These are phyloP conservation scores for Megalonaias nervosa DNA, from an alignment of 1,140 invertebrate species.

Conservation along the genomic window DNA sequence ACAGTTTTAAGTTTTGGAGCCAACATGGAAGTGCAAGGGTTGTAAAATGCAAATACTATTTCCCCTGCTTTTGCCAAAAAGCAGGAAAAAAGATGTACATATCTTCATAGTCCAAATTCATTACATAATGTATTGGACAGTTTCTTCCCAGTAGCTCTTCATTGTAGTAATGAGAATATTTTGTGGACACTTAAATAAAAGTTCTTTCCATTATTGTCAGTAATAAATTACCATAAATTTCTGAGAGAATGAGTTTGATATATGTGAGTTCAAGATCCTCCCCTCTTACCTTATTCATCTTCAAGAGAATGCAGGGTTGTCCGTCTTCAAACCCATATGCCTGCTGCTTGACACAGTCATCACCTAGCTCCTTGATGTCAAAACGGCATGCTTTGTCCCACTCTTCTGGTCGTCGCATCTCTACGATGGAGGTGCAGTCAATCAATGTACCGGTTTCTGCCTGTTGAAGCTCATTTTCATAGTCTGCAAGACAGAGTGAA, in stretches of 20 bases:
- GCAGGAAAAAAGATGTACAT: too few species aligned
- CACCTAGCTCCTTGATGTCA: conserved; percentile 52
- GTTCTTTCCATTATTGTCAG: background rate
- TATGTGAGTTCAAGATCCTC: background rate
- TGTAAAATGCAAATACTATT: too few species aligned
- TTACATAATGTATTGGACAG: too few species aligned
- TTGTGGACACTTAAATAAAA: background rate
- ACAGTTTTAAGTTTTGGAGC: too few species aligned
- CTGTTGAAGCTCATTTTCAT: conserved; percentile 62
- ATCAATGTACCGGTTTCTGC: conserved; percentile 45
- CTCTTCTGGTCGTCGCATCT: conserved; percentile 36
- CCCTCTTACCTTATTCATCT: conserved; percentile 64
- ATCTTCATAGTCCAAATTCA: too few species aligned
- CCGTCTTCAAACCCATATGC: conserved; percentile 67
- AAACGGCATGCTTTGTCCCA: conserved; percentile 56
- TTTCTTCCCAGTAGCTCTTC: too few species aligned
- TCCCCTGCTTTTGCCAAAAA: too few species aligned
- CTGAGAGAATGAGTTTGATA: background rate
- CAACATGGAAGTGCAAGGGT: too few species aligned
- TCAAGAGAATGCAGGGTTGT: conserved; percentile 66
- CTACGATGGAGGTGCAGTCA: conserved; percentile 38
- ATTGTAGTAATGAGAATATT: background rate
- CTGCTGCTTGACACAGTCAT: conserved; percentile 65
- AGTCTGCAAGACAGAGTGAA: conserved; percentile 47
- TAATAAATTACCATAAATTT: background rate